Evolutionary conservation across 1,140 invertebrate genomes (phyloP).

Genomic region (Sipha flava): DNA sequence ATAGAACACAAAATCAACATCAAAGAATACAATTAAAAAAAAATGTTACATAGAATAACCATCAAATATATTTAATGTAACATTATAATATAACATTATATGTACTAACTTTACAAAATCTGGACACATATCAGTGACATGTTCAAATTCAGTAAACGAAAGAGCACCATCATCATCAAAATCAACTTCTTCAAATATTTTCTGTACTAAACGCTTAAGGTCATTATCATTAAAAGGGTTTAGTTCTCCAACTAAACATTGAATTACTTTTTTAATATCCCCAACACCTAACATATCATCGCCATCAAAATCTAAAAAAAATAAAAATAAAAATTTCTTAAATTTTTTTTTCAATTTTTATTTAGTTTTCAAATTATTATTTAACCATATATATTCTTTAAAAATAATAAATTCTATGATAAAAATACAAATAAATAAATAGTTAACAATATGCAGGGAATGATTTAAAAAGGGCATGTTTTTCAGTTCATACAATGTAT

Average conservation of each 20-base stretch:
- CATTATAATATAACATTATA: background rate
- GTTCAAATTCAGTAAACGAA: slow-evolving; percentile 90
- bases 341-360: background rate
- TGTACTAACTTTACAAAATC: slow-evolving; percentile 54
- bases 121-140: slow-evolving; percentile 84
- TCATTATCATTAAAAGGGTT: slow-evolving; percentile 59
- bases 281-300: slow-evolving; percentile 78
- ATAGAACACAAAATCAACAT: too few relatives aligned
- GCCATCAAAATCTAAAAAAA: slow-evolving; percentile 75
- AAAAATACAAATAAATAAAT: too few relatives aligned
- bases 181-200: slow-evolving; percentile 81
- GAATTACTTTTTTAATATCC: slow-evolving; percentile 63
- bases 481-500: too few relatives aligned
- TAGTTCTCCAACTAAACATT: slow-evolving; percentile 55
- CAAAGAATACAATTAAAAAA: too few relatives aligned
- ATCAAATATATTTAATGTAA: too few relatives aligned
- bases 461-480: too few relatives aligned
- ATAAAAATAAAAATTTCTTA: slow-evolving; percentile 32
- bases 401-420: too few relatives aligned
- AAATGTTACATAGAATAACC: too few relatives aligned
- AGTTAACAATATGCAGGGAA: too few relatives aligned
- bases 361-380: background rate
- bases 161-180: slow-evolving; percentile 84
- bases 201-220: slow-evolving; percentile 61
- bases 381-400: too few relatives aligned